Conservation (phyloP, 1,140 invertebrate species). For the Melipona quadrifasciata region DNA sequence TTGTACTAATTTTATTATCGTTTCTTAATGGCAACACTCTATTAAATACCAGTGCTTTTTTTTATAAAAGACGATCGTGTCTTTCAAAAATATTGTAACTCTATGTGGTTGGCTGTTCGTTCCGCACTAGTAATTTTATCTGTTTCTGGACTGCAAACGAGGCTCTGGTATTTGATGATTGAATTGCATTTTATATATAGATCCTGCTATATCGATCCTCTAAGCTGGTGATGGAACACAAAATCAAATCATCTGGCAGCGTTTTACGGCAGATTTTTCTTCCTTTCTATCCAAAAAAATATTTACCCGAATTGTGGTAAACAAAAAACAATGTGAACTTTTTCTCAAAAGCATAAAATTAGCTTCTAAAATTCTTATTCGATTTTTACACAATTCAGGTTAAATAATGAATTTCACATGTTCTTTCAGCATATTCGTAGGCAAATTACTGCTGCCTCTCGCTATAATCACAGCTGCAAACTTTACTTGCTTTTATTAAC, state of each 20-base stretch:
- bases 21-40: not conserved
- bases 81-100: not conserved
- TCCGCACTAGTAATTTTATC: not conserved
- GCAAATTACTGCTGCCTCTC: conserved; percentile 41
- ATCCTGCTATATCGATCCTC: conserved; percentile 35
- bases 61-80: not conserved
- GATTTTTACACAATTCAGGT: not conserved
- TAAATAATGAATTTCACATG: conserved; percentile 12
- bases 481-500: conserved; percentile 56
- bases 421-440: conserved; percentile 66
- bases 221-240: conserved; percentile 57
- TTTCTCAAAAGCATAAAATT: not conserved
- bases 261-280: conserved; percentile 14
- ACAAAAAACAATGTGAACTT: not conserved
- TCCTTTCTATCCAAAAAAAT: conserved; percentile 13
- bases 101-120: not conserved
- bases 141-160: not conserved
- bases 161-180: conserved; percentile 21
- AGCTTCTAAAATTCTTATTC: not conserved
- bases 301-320: conserved; percentile 15
- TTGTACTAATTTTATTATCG: conserved; percentile 23
- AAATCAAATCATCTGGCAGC: conserved; percentile 24
- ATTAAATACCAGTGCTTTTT: conserved; percentile 29
- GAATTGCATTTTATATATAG: conserved; percentile 33
- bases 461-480: conserved; percentile 29